Base-by-base conservation (phyloP, 2,797 vertebrate genomes). In the Clarias laeviceps region DNA sequence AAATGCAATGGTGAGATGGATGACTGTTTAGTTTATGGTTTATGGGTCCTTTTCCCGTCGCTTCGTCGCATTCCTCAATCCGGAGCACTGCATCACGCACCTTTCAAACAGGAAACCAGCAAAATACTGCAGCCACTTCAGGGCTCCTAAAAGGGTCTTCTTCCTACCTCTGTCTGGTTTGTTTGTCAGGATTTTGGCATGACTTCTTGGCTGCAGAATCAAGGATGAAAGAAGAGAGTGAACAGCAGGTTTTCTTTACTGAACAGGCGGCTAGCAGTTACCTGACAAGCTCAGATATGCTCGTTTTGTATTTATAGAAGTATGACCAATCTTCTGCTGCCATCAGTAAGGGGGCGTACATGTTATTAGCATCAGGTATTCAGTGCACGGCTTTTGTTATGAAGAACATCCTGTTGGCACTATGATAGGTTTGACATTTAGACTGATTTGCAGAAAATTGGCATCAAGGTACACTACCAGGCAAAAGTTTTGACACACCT, bases 351-450 rank as follows among this genome's bases (percentile, higher is more conserved):
- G 62, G 59, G 24, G 77, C 9, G 73, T 45, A 24, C 45, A 84
- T 83, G 34, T 80, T 85, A 76, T 87, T 87, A 86, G 72, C 56
- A 24, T 82, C 61, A 29, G 72, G 76, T 76, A 64, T 85, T 78
- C 37, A 37, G 27, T 57, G 40, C 65, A 50, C 24, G 14, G n/a
- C 20, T 74, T 74, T 82, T 79, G 82, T 74, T 76, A 56, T 57
- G 18, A 86, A 86, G 22, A 65, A 73, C 45, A 83, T 73, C 32
- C 22, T 66, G n/a, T 45, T 80, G 76, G 80, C 66, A 65, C 22
- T 64, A 68, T 68, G 82, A 80, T 72, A 32, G 80, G 54, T 29
- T 69, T 84, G 77, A 82, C 72, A 66, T 70, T 82, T 70, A 62
- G 37, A 61, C 37, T 37, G 8, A 74, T 24, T 45, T 72, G n/a